A percentile compares a stretch with the other conserved stretches of the same genome.
Conservation (phyloP, 2,113 vertebrate species). For the Poicephalus gulielmi region DNA sequence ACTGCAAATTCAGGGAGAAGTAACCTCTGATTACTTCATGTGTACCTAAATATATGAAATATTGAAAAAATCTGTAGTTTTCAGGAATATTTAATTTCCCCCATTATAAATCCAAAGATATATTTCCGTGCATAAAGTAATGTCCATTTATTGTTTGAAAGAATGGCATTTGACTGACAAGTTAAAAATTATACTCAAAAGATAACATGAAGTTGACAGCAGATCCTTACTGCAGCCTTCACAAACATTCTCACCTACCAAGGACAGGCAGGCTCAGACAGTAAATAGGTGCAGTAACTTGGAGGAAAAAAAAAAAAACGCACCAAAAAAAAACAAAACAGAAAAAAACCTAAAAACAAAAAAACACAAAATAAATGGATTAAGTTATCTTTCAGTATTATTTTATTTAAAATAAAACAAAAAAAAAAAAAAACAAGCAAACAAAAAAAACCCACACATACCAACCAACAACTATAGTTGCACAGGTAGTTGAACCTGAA, state of each 20-base stretch:
- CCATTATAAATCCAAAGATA: not conserved
- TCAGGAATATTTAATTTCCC: not conserved
- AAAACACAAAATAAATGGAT: not conserved
- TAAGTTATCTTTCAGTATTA: not conserved
- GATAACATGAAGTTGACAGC: not conserved
- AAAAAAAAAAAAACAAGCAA: not conserved
- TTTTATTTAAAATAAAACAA: not conserved
- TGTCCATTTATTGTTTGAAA: slow-evolving; percentile 2
- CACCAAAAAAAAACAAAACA: not conserved
- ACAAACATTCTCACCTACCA: not conserved
- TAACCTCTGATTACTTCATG: not conserved
- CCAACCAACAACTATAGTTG: not conserved
- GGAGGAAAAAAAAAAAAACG: not conserved
- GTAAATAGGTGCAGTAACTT: not conserved
- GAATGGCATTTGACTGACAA: slow-evolving; percentile 6
- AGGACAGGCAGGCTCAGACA: not conserved
- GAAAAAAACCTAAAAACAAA: not conserved
- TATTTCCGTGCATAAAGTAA: not conserved
- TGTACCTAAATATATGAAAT: not conserved
- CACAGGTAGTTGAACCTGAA: not conserved
- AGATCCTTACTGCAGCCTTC: slow-evolving; percentile 13
- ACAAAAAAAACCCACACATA: not conserved
- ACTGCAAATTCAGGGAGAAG: not conserved
- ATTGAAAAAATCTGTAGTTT: not conserved
- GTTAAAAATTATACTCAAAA: not conserved